Percentiles rank a stretch among this genome's conserved stretches.
Conservation (phyloP, 1,140 invertebrate species). For the Temnothorax curvispinosus region DNA sequence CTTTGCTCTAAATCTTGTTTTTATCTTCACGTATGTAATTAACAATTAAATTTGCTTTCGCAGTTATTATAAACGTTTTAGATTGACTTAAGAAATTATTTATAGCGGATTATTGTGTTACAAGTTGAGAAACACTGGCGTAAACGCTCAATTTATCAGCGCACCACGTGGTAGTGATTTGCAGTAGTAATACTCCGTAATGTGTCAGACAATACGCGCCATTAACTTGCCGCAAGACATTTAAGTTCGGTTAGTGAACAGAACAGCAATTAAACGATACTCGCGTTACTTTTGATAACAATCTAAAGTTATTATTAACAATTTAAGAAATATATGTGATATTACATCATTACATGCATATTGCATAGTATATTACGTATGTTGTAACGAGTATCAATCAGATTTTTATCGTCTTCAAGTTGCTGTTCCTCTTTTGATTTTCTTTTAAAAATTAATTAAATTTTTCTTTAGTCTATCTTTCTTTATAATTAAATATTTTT, state of each 20-base stretch:
- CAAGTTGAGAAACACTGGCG: not conserved
- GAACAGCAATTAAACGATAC: not conserved
- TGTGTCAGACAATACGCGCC: slow-evolving; percentile 22
- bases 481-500: not conserved
- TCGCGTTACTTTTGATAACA: slow-evolving; percentile 4
- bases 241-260: not conserved
- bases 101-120: not conserved
- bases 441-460: not conserved
- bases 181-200: slow-evolving; percentile 38
- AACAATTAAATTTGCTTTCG: not conserved
- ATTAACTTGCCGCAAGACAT: not conserved
- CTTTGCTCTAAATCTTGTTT: not conserved
- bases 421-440: not conserved
- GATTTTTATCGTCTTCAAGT: not conserved
- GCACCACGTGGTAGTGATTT: not conserved
- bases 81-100: not conserved
- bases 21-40: not conserved
- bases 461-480: not conserved
- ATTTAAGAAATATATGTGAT: not conserved
- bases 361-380: not conserved
- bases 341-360: not conserved
- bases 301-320: not conserved
- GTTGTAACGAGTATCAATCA: not conserved
- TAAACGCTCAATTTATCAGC: slow-evolving; percentile 27
- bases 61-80: not conserved